phyloP scores from a whole-genome alignment of 1,140 invertebrate species.

The Pseudobourletiella spinata region DNA sequence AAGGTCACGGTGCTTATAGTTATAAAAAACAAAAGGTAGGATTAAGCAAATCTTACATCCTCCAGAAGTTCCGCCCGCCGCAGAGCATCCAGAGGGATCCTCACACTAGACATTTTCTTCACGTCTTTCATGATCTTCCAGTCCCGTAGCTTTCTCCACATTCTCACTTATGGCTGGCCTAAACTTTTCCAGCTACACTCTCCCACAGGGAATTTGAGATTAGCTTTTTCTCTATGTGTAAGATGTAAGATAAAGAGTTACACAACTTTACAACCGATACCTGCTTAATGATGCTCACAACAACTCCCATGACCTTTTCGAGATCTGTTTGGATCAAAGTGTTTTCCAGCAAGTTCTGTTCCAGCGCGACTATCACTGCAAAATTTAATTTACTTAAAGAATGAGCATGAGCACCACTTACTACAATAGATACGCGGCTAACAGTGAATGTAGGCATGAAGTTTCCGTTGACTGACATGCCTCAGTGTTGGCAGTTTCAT shows the following conservation, averaged over 20 bases:
- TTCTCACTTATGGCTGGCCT: background rate
- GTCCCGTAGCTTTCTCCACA: background rate
- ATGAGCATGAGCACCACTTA: too few relatives aligned
- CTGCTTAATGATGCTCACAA: slow-evolving; percentile 17
- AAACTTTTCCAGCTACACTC: background rate
- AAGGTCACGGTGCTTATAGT: too few relatives aligned
- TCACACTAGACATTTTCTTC: background rate
- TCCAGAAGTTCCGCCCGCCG: background rate
- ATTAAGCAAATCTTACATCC: background rate
- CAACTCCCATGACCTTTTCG: slow-evolving; percentile 24
- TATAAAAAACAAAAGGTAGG: too few relatives aligned
- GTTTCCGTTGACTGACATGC: background rate
- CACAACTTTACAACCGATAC: background rate
- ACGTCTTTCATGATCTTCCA: background rate
- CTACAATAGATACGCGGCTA: too few relatives aligned
- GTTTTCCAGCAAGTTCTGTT: slow-evolving; percentile 30
- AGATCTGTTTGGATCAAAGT: slow-evolving; percentile 17
- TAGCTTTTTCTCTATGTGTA: background rate
- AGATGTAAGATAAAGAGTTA: background rate
- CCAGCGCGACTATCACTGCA: slow-evolving; percentile 28
- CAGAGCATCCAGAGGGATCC: background rate
- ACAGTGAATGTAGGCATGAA: slow-evolving; percentile 23
- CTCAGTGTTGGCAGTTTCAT: slow-evolving; percentile 17
- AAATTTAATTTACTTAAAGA: background rate
- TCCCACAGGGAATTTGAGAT: background rate